These are phyloP conservation scores for Aldrovandia affinis DNA, from an alignment of 2,797 vertebrate genomes.

Conservation along the genomic window DNA sequence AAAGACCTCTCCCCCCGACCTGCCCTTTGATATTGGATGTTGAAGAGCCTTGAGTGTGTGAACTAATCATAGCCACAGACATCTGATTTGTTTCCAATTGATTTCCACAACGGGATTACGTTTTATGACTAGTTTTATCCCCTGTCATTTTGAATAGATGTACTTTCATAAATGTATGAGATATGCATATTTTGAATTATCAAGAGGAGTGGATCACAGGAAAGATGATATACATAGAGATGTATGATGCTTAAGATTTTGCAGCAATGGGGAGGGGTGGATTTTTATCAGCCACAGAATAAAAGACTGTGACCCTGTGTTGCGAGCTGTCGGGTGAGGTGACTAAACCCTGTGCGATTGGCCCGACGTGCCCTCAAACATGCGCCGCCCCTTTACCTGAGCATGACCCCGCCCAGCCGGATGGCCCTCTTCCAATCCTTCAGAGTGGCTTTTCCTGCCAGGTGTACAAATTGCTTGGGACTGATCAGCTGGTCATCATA, in stretches of 20 bases:
- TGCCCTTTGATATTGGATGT: background rate
- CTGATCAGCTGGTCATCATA: constrained; percentile 94
- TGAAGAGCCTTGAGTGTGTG: background rate
- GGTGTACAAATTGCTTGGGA: constrained; percentile 92
- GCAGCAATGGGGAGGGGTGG: background rate
- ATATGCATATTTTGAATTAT: background rate
- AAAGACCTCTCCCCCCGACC: background rate
- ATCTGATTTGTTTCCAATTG: background rate
- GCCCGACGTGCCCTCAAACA: background rate
- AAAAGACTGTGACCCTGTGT: background rate
- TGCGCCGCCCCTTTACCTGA: constrained; percentile 76
- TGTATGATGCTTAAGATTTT: background rate
- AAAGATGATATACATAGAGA: too few relatives aligned
- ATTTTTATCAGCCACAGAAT: background rate
- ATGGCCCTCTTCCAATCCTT: constrained; percentile 97
- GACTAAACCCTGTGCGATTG: background rate
- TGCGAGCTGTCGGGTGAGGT: background rate
- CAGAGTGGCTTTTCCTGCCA: constrained; percentile 91
- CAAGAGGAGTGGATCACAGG: background rate
- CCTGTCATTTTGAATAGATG: background rate
- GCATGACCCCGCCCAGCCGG: constrained; percentile 90
- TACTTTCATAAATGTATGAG: background rate
- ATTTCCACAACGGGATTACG: background rate
- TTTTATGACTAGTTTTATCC: background rate
- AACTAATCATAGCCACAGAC: background rate